Percentiles rank a stretch among this genome's conserved stretches.
Conservation (phyloP, 92 coral and sea anemone genomes). For the Bergia sp. region DNA sequence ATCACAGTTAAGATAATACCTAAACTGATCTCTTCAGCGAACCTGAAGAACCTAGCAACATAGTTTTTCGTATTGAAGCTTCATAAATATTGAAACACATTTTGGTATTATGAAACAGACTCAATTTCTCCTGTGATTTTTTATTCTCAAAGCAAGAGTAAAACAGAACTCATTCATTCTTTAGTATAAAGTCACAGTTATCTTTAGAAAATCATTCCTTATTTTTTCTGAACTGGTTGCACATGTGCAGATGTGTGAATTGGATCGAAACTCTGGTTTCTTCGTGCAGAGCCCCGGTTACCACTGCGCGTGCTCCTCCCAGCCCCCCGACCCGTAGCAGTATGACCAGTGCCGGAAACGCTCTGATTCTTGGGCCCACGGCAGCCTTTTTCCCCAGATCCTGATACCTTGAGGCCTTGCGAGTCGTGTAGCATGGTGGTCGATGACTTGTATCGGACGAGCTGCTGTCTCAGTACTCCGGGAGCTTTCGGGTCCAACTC, state of each 20-base stretch:
- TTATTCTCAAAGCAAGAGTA: neutral
- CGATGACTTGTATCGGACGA: conserved; percentile 48
- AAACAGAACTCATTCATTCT: neutral
- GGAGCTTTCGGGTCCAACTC: conserved; percentile 84
- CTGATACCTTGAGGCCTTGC: conserved; percentile 12
- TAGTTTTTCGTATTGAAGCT: neutral
- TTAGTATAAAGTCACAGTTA: neutral
- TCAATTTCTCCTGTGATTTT: neutral
- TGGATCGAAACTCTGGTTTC: conserved; percentile 23
- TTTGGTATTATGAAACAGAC: neutral
- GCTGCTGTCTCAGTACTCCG: conserved; percentile 59
- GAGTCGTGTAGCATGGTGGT: conserved; percentile 35
- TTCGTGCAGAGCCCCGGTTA: conserved; percentile 37
- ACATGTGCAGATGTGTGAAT: neutral
- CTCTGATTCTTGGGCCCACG: conserved; percentile 20
- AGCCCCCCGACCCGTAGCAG: conserved; percentile 5
- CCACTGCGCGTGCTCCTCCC: conserved; percentile 40
- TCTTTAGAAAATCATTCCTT: neutral
- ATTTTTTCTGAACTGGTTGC: conserved; percentile 1
- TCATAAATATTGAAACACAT: neutral
- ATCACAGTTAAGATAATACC: neutral
- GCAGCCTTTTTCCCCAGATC: conserved; percentile 25
- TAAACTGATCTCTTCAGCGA: neutral
- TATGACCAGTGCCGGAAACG: neutral
- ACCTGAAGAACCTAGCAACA: too few relatives aligned